Conservation (phyloP, 2,888 invertebrate genomes). For the Gortyna flavago region DNA sequence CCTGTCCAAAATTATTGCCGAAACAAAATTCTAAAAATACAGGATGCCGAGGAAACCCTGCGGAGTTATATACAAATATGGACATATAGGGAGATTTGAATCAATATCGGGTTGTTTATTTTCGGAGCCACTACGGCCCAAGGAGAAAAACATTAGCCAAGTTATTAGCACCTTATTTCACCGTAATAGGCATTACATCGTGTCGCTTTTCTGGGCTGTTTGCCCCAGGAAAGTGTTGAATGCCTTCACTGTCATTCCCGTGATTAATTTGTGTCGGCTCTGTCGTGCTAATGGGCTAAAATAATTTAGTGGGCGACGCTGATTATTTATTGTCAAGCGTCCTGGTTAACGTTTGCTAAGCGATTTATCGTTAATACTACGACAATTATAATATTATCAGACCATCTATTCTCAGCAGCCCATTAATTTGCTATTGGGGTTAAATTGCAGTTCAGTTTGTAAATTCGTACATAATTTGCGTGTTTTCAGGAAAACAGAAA, state of each 20-base stretch:
- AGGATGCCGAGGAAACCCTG: constrained; percentile 11
- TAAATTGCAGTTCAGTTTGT: constrained; percentile 29
- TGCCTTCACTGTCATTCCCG: constrained; percentile 86
- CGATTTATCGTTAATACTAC: constrained; percentile 78
- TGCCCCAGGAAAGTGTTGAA: constrained; percentile 84
- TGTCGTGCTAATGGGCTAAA: constrained; percentile 88
- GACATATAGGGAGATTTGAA: background rate
- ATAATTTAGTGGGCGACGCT: constrained; percentile 87
- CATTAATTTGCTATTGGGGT: constrained; percentile 39
- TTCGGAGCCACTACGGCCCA: constrained; percentile 14
- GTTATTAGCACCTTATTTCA: constrained; percentile 53
- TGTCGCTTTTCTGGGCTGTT: constrained; percentile 69
- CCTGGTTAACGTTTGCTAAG: constrained; percentile 75
- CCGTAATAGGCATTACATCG: constrained; percentile 59
- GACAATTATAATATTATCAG: constrained; percentile 57
- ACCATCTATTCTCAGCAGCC: constrained; percentile 33
- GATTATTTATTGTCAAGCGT: constrained; percentile 84
- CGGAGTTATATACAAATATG: constrained; percentile 27
- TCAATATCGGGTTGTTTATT: constrained; percentile 40
- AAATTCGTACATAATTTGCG: background rate
- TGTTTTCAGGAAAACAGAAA: constrained; percentile 15
- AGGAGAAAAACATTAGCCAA: constrained; percentile 35
- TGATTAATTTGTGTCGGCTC: constrained; percentile 88
- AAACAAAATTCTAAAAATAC: constrained; percentile 42
- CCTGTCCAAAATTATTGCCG: constrained; percentile 30